phyloP scores from a whole-genome alignment of 2,113 vertebrate genomes.

The Chroicocephalus ridibundus region DNA sequence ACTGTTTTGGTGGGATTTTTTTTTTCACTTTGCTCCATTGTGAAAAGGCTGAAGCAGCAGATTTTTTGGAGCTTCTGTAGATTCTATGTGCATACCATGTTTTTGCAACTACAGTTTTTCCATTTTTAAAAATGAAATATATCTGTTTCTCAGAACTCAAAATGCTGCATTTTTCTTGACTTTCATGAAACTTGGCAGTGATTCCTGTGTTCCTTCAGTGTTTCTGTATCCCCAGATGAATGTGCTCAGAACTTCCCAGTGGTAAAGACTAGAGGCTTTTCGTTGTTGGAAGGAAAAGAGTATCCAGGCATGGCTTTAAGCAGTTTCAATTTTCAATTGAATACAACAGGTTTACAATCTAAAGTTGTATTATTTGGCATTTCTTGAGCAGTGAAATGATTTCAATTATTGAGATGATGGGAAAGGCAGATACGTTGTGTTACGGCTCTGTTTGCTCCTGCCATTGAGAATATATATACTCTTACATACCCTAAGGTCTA shows the following conservation, averaged over 20 bases:
- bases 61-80: slow-evolving; percentile 7
- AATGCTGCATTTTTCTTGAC: background rate
- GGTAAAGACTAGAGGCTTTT: background rate
- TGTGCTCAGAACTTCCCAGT: background rate
- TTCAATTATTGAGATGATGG: background rate
- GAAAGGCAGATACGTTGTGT: background rate
- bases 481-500: background rate
- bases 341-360: background rate
- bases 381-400: background rate
- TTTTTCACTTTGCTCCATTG: background rate
- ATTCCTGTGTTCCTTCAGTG: background rate
- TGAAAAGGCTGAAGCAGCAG: slow-evolving; percentile 37
- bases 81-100: background rate
- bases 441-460: background rate
- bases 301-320: background rate
- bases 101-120: background rate
- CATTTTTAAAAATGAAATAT: background rate
- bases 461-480: background rate
- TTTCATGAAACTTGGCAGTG: slow-evolving; percentile 1
- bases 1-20: background rate
- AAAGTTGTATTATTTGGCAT: background rate
- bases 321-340: background rate
- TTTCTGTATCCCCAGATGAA: background rate
- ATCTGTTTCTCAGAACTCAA: background rate
- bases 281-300: background rate